Evolutionary conservation across 2,113 vertebrate species (phyloP).

Genomic region (Vanacampus margaritifer): DNA sequence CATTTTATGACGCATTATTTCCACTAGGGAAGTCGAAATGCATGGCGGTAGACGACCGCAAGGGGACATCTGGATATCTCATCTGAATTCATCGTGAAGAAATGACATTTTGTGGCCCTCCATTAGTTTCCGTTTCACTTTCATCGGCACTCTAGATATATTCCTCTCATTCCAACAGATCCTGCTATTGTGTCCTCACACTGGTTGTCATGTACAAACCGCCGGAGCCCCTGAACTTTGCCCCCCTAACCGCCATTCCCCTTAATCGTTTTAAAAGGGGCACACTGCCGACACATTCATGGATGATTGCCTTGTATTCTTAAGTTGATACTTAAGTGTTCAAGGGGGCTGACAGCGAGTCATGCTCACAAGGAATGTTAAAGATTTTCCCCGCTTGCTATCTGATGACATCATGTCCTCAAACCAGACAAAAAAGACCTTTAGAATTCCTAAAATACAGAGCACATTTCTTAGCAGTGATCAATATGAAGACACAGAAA

Average conservation of each 20-base stretch:
- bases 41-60: background rate
- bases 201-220: too few species aligned
- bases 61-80: constrained; percentile 5
- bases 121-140: background rate
- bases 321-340: background rate
- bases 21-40: background rate
- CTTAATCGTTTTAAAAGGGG: background rate
- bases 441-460: background rate
- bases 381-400: constrained; percentile 9
- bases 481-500: background rate
- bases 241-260: background rate
- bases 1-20: background rate
- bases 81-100: background rate
- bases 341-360: constrained; percentile 1
- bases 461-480: background rate
- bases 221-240: background rate
- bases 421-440: constrained; percentile 19
- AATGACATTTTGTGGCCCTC: background rate
- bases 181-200: too few species aligned
- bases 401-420: constrained; percentile 51
- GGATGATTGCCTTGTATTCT: constrained; percentile 22
- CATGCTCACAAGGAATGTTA: constrained; percentile 34
- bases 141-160: background rate
- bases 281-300: constrained; percentile 33
- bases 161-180: background rate